These are phyloP conservation scores for Phaenicophaeus curvirostris DNA, from an alignment of 2,797 vertebrate species.

Conservation along the genomic window DNA sequence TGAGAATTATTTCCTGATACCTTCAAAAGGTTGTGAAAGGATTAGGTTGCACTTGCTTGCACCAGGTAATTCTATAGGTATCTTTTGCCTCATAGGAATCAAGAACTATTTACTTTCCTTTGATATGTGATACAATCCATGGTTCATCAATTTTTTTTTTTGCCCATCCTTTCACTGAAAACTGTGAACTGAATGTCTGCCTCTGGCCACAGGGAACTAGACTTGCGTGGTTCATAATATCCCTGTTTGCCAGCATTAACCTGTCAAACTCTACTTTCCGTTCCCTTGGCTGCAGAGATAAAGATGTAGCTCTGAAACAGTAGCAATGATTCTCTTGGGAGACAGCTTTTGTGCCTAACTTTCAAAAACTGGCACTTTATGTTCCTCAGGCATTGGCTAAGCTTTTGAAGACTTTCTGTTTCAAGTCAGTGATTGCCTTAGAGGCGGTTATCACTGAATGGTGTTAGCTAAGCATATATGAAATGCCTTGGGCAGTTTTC, in stretches of 20 bases:
- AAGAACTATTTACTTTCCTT: background rate
- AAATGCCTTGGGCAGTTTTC: conserved; percentile 21
- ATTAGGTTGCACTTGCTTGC: background rate
- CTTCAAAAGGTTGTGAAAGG: background rate
- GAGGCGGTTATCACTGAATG: background rate
- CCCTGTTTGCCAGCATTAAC: background rate
- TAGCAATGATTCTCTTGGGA: background rate
- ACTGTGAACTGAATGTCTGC: background rate
- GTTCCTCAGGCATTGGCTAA: background rate
- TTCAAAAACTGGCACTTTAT: background rate
- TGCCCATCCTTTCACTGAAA: background rate
- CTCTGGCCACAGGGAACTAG: background rate
- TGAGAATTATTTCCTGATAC: background rate
- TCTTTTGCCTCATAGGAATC: background rate
- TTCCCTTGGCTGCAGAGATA: background rate
- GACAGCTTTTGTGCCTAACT: background rate
- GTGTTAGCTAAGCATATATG: background rate
- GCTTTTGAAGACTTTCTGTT: background rate
- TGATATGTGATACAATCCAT: background rate
- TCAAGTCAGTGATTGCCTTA: background rate
- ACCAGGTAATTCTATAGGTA: background rate
- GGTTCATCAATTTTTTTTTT: background rate
- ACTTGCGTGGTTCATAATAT: background rate
- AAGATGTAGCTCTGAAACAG: background rate
- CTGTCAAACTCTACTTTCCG: background rate